Base-by-base conservation (phyloP, 1,140 invertebrate genomes). In the Ooceraea biroi region DNA sequence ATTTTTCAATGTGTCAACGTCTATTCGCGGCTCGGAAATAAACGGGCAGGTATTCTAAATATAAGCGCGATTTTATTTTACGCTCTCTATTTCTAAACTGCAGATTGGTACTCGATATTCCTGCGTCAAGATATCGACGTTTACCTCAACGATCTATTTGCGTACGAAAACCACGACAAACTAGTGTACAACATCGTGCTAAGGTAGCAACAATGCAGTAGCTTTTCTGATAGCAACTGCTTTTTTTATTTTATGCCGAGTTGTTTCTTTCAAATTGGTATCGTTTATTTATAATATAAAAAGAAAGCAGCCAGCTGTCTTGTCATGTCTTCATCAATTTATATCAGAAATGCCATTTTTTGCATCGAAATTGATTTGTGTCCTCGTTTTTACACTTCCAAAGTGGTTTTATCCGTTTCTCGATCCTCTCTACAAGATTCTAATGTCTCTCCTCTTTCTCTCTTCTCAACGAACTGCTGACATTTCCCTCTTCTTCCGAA, bases 391-490 rank as follows among this genome's bases (percentile, higher is more conserved):
- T 14, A 25, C 65, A 46, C 55, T 14, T 57, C 0, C n/a, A 4
- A 27, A 36, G 30, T 52, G 0, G 5, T 68, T 68, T 65, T 25
- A 17, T n/a, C n/a, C 11, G n/a, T 78, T 69, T 44, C 12, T 27
- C 10, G 3, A 44, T 44, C 5, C 0, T 5, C 25, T 17, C 8
- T 10, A n/a, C 12, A 11, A 48, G 12, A 17, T 22, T 76, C 61
- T 22, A 5, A 48, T 0, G 27, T 36, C 36, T 36, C 36, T 36
- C 7, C 36, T 36, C 36, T 36, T 36, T 36, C 36, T 36, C 36
- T 36, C 36, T 63, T 48, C 55, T 76, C 25, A 65, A 48, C 25
- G 25, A 76, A 66, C 73, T 50, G 65, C 50, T 77, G 60, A 77
- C 73, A 77, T 77, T 77, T 77, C 46, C 8, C 25, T 65, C 22